phyloP scores from a whole-genome alignment of 2,888 invertebrate genomes.

The Allygus modestus region DNA sequence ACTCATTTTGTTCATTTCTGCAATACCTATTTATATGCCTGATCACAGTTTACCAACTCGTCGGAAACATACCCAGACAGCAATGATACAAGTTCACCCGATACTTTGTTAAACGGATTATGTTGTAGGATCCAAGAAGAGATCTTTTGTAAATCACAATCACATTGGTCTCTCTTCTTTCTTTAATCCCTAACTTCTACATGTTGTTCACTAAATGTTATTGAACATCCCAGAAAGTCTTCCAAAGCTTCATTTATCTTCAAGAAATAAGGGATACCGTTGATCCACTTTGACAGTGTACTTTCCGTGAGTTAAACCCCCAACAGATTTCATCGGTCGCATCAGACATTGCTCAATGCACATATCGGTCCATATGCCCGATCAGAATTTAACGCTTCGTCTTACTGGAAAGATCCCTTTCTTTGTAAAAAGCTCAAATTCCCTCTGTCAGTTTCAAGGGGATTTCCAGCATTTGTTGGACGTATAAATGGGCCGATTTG shows the following conservation, averaged over 20 bases:
- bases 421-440: neutral
- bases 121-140: neutral
- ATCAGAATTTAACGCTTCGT: neutral
- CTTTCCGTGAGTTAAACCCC: constrained; percentile 37
- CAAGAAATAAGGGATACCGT: constrained; percentile 18
- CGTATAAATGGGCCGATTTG: neutral
- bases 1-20: constrained; percentile 23
- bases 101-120: constrained; percentile 2
- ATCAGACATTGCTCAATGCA: constrained; percentile 41
- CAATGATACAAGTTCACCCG: constrained; percentile 31
- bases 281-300: constrained; percentile 19
- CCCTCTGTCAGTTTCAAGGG: neutral
- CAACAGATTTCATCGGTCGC: constrained; percentile 34
- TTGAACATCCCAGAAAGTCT: neutral
- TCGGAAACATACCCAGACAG: neutral
- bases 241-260: constrained; percentile 38
- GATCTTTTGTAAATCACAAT: neutral
- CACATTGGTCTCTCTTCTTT: neutral
- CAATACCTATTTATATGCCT: constrained; percentile 21
- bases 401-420: neutral
- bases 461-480: neutral
- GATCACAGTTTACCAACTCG: neutral
- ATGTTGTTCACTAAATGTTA: neutral
- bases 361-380: constrained; percentile 11
- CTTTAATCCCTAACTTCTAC: neutral